Evolutionary conservation across 2,113 vertebrate genomes (phyloP).

Genomic region (Sula dactylatra): DNA sequence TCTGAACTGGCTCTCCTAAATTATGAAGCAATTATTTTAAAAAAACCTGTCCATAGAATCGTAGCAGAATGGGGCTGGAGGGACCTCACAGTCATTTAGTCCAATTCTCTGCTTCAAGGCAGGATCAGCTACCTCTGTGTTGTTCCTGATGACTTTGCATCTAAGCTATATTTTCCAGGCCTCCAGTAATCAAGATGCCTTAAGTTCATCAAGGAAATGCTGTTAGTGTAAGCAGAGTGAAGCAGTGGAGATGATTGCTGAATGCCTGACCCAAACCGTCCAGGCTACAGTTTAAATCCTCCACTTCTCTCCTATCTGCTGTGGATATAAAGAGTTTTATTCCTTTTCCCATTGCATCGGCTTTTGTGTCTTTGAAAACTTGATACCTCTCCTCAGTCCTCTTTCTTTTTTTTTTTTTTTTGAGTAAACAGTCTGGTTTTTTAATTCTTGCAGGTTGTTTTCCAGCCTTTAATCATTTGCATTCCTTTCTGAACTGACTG

Average conservation of each 20-base stretch:
- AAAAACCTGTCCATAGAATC: no score
- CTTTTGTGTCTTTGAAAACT: neutral
- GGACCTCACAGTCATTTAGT: neutral
- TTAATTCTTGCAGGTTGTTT: neutral
- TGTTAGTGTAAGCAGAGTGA: accelerated
- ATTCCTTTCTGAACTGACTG: neutral
- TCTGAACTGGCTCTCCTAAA: neutral
- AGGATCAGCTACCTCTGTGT: neutral
- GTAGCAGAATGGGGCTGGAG: neutral
- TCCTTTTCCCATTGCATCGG: neutral
- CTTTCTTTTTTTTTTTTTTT: neutral
- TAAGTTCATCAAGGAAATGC: neutral
- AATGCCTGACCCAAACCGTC: neutral
- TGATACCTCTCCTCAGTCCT: neutral
- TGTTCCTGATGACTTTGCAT: no score
- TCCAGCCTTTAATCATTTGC: neutral
- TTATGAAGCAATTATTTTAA: neutral
- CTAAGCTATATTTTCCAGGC: neutral
- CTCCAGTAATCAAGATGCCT: no score
- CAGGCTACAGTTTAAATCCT: neutral
- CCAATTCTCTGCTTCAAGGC: neutral
- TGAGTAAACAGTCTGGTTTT: neutral
- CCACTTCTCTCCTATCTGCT: neutral
- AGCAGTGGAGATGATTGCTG: neutral
- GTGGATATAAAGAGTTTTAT: neutral